Base-by-base conservation (phyloP, 1,140 invertebrate genomes). In the Brevipalpus yothersi region DNA sequence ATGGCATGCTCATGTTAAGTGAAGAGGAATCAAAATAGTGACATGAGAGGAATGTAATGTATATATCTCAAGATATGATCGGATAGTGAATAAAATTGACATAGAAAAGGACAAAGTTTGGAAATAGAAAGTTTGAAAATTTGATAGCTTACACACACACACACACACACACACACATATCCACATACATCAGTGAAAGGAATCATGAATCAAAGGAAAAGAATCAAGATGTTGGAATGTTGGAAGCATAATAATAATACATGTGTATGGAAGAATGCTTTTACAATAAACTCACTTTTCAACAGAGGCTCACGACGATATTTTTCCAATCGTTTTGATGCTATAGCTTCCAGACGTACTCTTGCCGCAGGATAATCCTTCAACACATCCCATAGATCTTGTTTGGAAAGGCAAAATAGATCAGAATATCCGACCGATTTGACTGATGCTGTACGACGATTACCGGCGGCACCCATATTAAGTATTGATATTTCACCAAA, bases 401-500 rank as follows among this genome's bases (percentile, higher is more conserved):
- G 91, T 79, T 98, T 98, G 69, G 86, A 91, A 56, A 98, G 80
- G 66, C 95, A 91, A 76, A 97, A 98, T 60, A 98, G 78, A 75
- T 97, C 92, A 67, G 90, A 94, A 76, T 97, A 98, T 62, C 93
- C 92, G 53, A 97, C 92, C 42, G 91, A 96, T 63, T 89, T 78
- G 61, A 97, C 92, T 64, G 86, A 90, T 60, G 91, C 91, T 72
- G 91, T 95, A 71, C 90, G 79, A 70, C 91, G 79, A 77, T 97
- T 97, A 69, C 92, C 92, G 81, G 90, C 90, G 69, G 89, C 58
- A 21, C 63, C 92, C 90, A 97, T 97, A 79, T 97, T 97, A 72
- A 97, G 81, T 76, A 97, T 95, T 77, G 87, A 92, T 76, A 98
- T 96, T 79, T 98, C 94, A 66, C 94, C 94, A 76, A 98, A 97